A percentile compares a stretch with the other conserved stretches of the same genome.
phyloP scores from a whole-genome alignment of 2,797 vertebrate species.

The Myripristis jacobus region DNA sequence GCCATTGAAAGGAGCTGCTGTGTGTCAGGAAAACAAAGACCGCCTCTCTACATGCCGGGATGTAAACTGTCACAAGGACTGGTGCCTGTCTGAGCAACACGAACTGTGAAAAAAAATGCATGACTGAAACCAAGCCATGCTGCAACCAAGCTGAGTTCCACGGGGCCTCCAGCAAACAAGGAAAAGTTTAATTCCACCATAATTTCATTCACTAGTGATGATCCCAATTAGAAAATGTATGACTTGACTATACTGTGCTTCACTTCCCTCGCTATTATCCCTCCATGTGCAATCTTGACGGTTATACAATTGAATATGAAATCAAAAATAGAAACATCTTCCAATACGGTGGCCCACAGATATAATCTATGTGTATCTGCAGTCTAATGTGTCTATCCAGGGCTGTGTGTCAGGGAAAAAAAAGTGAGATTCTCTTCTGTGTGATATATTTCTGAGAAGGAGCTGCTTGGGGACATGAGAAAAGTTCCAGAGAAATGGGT shows the following conservation, averaged over 20 bases:
- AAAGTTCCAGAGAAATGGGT: background rate
- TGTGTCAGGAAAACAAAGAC: conserved; percentile 60
- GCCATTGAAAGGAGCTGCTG: conserved; percentile 61
- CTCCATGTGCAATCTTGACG: too few relatives aligned
- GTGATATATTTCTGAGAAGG: conserved; percentile 7
- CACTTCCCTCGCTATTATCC: background rate
- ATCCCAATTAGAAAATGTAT: background rate
- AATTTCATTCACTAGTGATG: too few relatives aligned
- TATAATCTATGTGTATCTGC: background rate
- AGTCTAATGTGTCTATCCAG: too few relatives aligned
- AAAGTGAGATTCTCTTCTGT: too few relatives aligned
- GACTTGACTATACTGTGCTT: background rate
- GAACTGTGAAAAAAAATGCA: conserved; percentile 1
- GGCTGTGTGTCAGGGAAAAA: too few relatives aligned
- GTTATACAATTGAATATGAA: too few relatives aligned
- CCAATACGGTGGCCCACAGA: too few relatives aligned
- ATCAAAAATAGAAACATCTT: too few relatives aligned
- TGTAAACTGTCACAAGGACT: conserved; percentile 58
- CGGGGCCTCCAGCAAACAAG: background rate
- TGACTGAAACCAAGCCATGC: background rate
- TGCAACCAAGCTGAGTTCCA: too few relatives aligned
- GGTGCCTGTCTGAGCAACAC: conserved; percentile 31
- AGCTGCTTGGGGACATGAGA: background rate
- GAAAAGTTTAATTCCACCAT: background rate
- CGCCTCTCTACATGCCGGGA: conserved; percentile 41